Percentiles rank a stretch among this genome's conserved stretches.
Conservation (phyloP, 2,113 vertebrate genomes). For the Psettodes erumei region DNA sequence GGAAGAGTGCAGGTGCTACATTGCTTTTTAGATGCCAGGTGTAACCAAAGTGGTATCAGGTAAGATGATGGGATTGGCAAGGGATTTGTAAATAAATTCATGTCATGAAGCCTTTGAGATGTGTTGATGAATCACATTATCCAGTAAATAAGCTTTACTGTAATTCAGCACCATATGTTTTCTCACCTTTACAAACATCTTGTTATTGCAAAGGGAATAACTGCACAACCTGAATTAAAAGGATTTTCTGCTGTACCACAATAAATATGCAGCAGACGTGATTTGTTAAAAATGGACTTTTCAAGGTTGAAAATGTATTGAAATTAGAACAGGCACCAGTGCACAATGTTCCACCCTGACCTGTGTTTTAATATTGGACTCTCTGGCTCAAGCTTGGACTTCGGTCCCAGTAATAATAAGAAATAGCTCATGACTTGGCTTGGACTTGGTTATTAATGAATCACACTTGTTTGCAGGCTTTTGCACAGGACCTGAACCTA, state of each 20-base stretch:
- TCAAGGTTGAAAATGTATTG: background rate
- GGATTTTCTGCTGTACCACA: background rate
- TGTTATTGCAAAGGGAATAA: conserved; percentile 11
- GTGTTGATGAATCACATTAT: conserved; percentile 8
- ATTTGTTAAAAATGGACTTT: background rate
- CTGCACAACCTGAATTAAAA: background rate
- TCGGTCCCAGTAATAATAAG: background rate
- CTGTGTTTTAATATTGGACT: background rate
- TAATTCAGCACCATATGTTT: background rate
- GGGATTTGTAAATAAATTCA: conserved; percentile 16
- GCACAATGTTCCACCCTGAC: background rate
- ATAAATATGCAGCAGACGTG: conserved; percentile 11
- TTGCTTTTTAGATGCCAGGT: background rate
- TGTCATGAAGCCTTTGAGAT: conserved; percentile 12
- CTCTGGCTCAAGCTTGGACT: background rate
- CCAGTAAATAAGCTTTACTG: conserved; percentile 9
- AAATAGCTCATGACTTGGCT: background rate
- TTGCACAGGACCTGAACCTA: background rate
- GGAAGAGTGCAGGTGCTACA: background rate
- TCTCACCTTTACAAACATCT: background rate
- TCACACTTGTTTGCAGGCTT: background rate
- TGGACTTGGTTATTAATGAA: conserved; percentile 3
- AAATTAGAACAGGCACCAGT: background rate
- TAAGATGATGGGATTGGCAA: background rate
- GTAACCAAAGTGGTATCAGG: conserved; percentile 2